Base-by-base conservation (phyloP, 2,113 vertebrate genomes). In the Nicator chloris region DNA sequence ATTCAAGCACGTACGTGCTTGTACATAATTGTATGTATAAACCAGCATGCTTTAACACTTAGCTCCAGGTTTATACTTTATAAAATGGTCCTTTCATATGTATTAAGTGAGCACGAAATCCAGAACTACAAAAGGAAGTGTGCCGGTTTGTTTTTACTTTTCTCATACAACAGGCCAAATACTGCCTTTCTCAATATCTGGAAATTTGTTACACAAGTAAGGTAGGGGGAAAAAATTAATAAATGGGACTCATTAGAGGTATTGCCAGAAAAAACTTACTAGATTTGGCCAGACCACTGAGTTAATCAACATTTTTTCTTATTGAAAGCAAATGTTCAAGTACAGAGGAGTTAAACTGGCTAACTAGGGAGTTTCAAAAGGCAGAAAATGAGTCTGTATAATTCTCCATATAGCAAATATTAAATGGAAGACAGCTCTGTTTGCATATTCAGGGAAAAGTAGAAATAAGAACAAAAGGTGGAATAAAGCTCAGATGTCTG, bases 311-410 rank as follows among this genome's bases (percentile, higher is more conserved):
- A 63, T 93, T 86, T 91, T 95, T 96, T 93, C 79, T 94, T 96
- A 97, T 97, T 97, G 90, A 97, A 97, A 98, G 78, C 96, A 98
- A 98, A 97, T 97, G 97, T 97, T 96, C 81, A 70, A 82, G 45
- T 64, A 76, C 19, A 59, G 68, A 66, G 54, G 61, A 88, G 60
- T 33, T 70, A 81, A 95, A 87, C 64, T 86, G 82, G 44, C 68
- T 87, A 49, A 83, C 69, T 69, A 51, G 59, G 47, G 73, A 92
- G 31, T 96, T 95, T 91, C 66, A 78, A 87, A 92, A 91, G 61
- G 66, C 14, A 4, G 72, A 89, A 96, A 96, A 90, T 27, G 15
- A 87, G 71, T 69, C 54, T 49, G 10, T 70, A 30, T 66, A 83
- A 75, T 68, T 73, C 49, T 83, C 26, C 42, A 86, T 68, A 39